These are phyloP conservation scores for Polypterus senegalus DNA, from an alignment of 2,113 vertebrate species.

Conservation along the genomic window DNA sequence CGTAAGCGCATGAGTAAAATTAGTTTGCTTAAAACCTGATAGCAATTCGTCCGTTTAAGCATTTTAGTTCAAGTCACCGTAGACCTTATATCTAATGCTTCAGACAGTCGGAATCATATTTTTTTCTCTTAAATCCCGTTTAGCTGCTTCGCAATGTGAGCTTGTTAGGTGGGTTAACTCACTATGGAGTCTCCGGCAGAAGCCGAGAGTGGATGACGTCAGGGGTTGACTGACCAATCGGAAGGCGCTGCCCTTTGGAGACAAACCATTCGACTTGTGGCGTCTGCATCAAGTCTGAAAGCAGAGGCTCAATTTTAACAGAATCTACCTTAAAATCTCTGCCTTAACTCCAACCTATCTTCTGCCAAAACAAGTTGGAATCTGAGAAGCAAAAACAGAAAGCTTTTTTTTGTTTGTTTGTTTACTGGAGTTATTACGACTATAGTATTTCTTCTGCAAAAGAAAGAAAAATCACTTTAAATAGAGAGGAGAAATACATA, in stretches of 20 bases:
- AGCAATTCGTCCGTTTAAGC: too few species aligned
- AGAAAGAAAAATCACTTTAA: constrained; percentile 37
- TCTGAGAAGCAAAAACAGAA: constrained; percentile 42
- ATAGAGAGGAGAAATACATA: constrained; percentile 44
- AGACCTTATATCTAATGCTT: too few species aligned
- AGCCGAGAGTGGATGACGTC: constrained; percentile 78
- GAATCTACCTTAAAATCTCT: constrained; percentile 85
- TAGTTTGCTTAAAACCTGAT: too few species aligned
- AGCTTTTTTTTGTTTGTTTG: constrained; percentile 1
- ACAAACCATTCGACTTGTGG: constrained; percentile 94
- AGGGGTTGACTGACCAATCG: constrained; percentile 81
- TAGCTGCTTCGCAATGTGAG: constrained; percentile 42
- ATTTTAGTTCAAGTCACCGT: too few species aligned
- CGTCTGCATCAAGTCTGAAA: constrained; percentile 82
- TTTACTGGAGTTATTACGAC: constrained; percentile 62
- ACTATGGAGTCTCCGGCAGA: constrained; percentile 68
- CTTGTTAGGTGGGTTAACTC: constrained; percentile 77
- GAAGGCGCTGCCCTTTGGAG: constrained; percentile 93
- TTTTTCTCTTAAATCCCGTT: constrained; percentile 36
- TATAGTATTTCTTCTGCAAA: constrained; percentile 51
- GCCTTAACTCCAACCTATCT: constrained; percentile 68
- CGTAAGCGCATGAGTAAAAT: too few species aligned
- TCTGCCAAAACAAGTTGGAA: constrained; percentile 56
- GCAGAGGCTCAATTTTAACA: constrained; percentile 85
- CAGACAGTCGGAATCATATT: constrained; percentile 23